Percentiles rank a stretch among this genome's conserved stretches.
These are phyloP conservation scores for Malacosoma neustria DNA, from an alignment of 2,888 invertebrate species.

Conservation along the genomic window DNA sequence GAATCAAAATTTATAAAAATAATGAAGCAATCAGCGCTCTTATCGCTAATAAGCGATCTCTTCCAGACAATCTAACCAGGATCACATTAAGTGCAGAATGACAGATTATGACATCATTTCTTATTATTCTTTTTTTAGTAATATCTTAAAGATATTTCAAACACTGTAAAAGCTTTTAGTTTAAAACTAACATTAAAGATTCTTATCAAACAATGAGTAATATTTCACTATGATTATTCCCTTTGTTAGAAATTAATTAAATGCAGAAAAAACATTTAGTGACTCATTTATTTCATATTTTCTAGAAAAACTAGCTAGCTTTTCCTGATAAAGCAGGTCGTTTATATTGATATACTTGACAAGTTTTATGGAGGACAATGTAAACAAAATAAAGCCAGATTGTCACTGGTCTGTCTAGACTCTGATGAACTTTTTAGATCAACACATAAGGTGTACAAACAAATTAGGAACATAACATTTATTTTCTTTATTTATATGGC, in stretches of 20 bases:
- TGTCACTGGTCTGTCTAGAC: slow-evolving; percentile 1
- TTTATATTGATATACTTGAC: background rate
- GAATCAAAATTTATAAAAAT: too few relatives aligned
- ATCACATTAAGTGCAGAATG: too few relatives aligned
- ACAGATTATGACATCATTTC: too few relatives aligned
- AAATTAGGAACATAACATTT: too few relatives aligned
- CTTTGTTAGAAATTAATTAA: background rate
- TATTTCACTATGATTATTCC: background rate
- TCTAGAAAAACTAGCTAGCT: background rate
- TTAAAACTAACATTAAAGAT: background rate
- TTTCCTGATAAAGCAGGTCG: background rate
- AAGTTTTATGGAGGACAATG: background rate
- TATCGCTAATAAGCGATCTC: too few relatives aligned
- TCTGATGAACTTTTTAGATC: background rate
- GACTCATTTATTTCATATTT: background rate
- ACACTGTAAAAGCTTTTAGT: background rate
- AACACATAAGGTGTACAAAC: too few relatives aligned
- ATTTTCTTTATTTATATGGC: too few relatives aligned
- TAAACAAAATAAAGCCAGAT: slow-evolving; percentile 5
- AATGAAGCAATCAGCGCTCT: too few relatives aligned
- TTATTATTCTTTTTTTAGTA: too few relatives aligned
- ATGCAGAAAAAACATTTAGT: background rate
- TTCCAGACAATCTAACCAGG: too few relatives aligned
- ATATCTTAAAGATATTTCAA: too few relatives aligned
- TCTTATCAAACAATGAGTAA: background rate